Percentiles rank a stretch among this genome's conserved stretches.
Conservation (phyloP, 2,888 invertebrate genomes). For the Ophion slaviceki region DNA sequence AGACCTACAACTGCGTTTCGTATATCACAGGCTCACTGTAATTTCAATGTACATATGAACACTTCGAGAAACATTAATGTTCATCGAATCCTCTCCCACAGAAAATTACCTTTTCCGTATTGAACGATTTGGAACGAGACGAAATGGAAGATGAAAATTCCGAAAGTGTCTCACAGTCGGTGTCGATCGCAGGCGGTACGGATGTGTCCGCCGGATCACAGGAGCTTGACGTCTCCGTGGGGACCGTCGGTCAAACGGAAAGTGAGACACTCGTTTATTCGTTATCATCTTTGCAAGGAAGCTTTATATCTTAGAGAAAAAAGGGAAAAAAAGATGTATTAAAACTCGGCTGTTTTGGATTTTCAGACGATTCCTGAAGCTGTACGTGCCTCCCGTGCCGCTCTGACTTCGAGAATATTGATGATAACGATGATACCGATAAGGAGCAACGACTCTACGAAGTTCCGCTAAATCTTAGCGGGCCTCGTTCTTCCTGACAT, state of each 20-base stretch:
- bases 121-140: constrained; percentile 66
- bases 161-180: constrained; percentile 23
- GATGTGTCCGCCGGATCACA: background rate
- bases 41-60: background rate
- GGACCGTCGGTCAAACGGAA: no score
- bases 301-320: constrained; percentile 19
- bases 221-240: background rate
- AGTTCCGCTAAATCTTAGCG: background rate
- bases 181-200: background rate
- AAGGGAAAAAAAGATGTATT: background rate
- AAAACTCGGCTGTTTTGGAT: constrained; percentile 8
- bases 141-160: constrained; percentile 17
- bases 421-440: background rate
- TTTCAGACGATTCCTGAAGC: constrained; percentile 71
- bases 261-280: no score
- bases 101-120: constrained; percentile 76
- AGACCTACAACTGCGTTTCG: no score
- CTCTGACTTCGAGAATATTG: background rate
- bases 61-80: no score
- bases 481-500: constrained; percentile 31
- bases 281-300: background rate
- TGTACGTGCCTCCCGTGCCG: constrained; percentile 76
- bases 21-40: background rate
- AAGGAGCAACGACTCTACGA: constrained; percentile 22
- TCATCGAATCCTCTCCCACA: constrained; percentile 54